These are phyloP conservation scores for Anomalospiza imberbis DNA, from an alignment of 2,797 vertebrate genomes.

Conservation along the genomic window DNA sequence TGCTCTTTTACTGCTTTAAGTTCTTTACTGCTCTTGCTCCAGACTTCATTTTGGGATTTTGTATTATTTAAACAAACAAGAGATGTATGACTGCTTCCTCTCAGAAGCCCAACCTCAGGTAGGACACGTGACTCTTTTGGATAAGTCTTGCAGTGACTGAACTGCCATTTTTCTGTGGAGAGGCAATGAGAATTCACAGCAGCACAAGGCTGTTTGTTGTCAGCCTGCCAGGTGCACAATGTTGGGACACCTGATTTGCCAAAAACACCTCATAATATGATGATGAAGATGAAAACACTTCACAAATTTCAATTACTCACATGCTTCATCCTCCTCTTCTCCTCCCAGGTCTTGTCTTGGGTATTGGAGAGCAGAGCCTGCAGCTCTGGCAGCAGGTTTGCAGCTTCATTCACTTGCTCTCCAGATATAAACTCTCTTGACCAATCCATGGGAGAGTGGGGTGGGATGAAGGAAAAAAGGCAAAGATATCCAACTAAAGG, in stretches of 20 bases:
- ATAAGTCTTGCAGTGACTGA: not conserved
- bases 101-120: not conserved
- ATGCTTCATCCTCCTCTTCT: not conserved
- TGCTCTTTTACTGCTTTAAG: not conserved
- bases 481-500: not conserved
- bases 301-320: not conserved
- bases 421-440: not conserved
- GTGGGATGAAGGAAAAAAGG: not conserved
- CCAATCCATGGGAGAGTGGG: not conserved
- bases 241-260: not conserved
- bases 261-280: accelerated
- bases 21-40: not conserved
- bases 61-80: not conserved
- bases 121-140: accelerated
- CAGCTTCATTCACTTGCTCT: not conserved
- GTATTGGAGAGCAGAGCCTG: not conserved
- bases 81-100: not conserved
- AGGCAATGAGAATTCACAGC: not conserved
- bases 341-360: not conserved
- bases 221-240: not conserved
- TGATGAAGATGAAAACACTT: not conserved
- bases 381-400: not conserved
- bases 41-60: not conserved
- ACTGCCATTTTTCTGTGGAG: not conserved
- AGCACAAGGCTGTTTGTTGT: not conserved